Evolutionary conservation across 2,113 vertebrate genomes (phyloP).

Genomic region (Arvicanthis niloticus): DNA sequence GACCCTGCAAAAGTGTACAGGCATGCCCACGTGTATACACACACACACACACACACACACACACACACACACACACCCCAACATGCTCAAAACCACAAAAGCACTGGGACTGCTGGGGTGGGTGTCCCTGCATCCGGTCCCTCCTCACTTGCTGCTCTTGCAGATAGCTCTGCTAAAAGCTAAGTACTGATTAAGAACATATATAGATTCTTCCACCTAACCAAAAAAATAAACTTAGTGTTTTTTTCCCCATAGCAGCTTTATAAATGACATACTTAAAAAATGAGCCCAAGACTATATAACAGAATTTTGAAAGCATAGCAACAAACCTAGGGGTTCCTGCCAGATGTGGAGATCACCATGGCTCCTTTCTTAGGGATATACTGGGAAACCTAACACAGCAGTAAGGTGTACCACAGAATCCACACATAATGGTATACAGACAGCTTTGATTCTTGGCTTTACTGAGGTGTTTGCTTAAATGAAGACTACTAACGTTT

Average conservation of each 20-base stretch:
- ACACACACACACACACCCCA: not conserved
- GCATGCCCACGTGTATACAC: no score
- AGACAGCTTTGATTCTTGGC: rapidly evolving
- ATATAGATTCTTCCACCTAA: not conserved
- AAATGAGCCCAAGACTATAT: not conserved
- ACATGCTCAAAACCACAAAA: not conserved
- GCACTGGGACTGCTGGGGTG: not conserved
- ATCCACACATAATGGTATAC: not conserved
- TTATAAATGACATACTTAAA: not conserved
- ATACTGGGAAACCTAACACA: not conserved
- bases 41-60: no score
- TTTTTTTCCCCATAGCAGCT: not conserved
- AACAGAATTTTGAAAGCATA: not conserved
- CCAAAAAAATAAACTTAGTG: not conserved
- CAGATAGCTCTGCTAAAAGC: not conserved
- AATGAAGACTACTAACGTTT: rapidly evolving
- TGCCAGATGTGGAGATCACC: not conserved
- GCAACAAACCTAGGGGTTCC: not conserved
- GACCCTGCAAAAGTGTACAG: not conserved
- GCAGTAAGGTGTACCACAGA: not conserved
- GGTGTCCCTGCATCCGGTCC: not conserved
- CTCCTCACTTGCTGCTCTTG: not conserved
- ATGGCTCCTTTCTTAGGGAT: not conserved
- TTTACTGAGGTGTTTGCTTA: not conserved
- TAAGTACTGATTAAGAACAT: not conserved